These are phyloP conservation scores for Microtus pennsylvanicus DNA, from an alignment of 2,113 vertebrate species.

Conservation along the genomic window DNA sequence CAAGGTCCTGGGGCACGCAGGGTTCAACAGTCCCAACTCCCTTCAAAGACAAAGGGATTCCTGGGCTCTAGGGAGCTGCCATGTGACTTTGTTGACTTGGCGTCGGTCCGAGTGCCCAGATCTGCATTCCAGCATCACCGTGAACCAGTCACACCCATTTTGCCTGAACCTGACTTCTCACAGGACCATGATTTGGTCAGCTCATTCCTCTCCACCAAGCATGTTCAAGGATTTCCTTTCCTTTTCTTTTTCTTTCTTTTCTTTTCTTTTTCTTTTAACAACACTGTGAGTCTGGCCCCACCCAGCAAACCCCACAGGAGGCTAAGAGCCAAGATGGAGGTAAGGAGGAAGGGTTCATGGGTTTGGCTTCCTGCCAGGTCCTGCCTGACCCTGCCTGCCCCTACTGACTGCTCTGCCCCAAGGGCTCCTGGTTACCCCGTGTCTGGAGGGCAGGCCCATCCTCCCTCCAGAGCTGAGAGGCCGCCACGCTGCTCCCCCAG, in stretches of 20 bases:
- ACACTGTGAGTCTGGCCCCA: background rate
- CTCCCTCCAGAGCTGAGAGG: background rate
- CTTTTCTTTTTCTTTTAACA: background rate
- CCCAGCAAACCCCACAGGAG: background rate
- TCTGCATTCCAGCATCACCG: background rate
- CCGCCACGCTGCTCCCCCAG: background rate
- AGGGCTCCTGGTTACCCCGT: background rate
- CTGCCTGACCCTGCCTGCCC: background rate
- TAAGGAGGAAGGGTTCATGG: background rate
- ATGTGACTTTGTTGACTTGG: background rate
- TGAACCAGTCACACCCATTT: background rate
- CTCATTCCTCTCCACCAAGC: background rate
- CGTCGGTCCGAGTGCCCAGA: rapidly evolving
- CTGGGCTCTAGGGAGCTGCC: background rate
- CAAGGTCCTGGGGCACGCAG: background rate
- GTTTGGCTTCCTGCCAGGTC: slow-evolving; percentile 1
- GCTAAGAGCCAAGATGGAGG: background rate
- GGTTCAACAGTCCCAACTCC: background rate
- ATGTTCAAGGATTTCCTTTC: background rate
- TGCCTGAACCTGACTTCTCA: background rate
- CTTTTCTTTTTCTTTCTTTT: no score
- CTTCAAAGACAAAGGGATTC: background rate
- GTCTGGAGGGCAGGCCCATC: background rate
- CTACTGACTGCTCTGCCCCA: background rate
- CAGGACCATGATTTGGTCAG: background rate